These are phyloP conservation scores for Thunnus albacares DNA, from an alignment of 2,797 vertebrate genomes.

Conservation along the genomic window DNA sequence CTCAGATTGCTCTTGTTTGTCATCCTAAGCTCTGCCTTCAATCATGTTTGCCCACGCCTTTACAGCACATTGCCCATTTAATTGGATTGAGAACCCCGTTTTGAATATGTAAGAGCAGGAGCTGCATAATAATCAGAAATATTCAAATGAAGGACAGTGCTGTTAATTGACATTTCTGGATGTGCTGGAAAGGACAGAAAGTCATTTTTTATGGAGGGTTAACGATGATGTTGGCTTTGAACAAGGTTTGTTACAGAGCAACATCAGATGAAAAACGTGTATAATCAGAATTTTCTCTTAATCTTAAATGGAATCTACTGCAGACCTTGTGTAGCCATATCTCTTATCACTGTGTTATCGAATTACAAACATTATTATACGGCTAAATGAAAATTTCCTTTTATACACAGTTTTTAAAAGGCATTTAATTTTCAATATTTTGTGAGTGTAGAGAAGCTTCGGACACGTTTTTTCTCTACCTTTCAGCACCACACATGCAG, in stretches of 20 bases:
- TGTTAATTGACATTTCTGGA: constrained; percentile 80
- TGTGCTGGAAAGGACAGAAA: constrained; percentile 66
- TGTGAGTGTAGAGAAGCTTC: neutral
- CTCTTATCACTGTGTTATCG: constrained; percentile 14
- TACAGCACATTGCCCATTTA: constrained; percentile 85
- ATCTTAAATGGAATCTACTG: constrained; percentile 35
- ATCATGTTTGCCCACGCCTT: constrained; percentile 86
- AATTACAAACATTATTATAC: constrained; percentile 9
- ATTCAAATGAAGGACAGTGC: constrained; percentile 83
- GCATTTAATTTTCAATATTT: neutral
- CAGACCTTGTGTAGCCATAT: constrained; percentile 12
- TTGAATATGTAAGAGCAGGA: constrained; percentile 83
- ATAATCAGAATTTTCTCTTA: constrained; percentile 24
- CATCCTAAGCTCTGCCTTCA: constrained; percentile 85
- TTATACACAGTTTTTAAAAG: constrained; percentile 16
- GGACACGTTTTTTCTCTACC: neutral
- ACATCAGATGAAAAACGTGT: constrained; percentile 31
- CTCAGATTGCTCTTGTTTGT: constrained; percentile 87
- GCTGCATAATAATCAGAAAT: constrained; percentile 84
- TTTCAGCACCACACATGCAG: constrained; percentile 7
- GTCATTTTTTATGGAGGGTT: constrained; percentile 52
- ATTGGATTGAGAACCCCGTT: constrained; percentile 84
- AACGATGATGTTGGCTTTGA: constrained; percentile 43
- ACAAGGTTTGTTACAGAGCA: constrained; percentile 34
- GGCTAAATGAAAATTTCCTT: constrained; percentile 27